Base-by-base conservation (phyloP, 2,888 invertebrate genomes). In the Noctua janthina region DNA sequence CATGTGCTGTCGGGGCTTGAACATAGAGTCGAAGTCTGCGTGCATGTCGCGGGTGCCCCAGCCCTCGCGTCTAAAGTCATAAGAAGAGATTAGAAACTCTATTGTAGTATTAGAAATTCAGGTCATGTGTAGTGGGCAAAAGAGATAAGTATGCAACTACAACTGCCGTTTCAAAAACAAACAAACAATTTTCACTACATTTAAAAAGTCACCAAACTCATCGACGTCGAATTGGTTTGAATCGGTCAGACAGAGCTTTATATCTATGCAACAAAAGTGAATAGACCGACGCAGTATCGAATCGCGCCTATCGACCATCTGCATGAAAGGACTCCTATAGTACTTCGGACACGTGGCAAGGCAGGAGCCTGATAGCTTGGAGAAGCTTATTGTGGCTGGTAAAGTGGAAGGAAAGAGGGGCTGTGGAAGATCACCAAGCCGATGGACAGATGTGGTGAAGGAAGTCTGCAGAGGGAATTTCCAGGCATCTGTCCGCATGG, bases 11-110 rank as follows among this genome's bases (percentile, higher is more conserved):
- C 96, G 96, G 79, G 94, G 90, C 93, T 97, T 97, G 97, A 98
- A 98, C 96, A 98, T 98, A 81, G 98, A 98, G 92, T 98, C 98
- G 95, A 98, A 98, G 92, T 98, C 98, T 73, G 98, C 97, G 91
- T 98, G 97, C 93, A 98, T 94, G 93, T 98, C 98, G 90, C 98
- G 97, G 86, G 98, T 98, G 66, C 97, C 96, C 95, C 96, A 96
- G 51, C 97, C 97, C 85, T 96, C 97, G 90, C 97, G 96, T 90
- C 97, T 96, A 94, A 6, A 67, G 81, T 69, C 23, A 11, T 7
- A 70, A 67, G 13, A 20, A 10, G 2, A 62, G 10, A 80, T 80
- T 80, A 51, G 15, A 64, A 23, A 67, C 46, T 56, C 23, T 54
- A 6, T 20, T 20, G 54, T 35, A 17, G 0, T 66, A 29, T 59